Conservation (phyloP, 2,113 vertebrate genomes). For the Pavo muticus region DNA sequence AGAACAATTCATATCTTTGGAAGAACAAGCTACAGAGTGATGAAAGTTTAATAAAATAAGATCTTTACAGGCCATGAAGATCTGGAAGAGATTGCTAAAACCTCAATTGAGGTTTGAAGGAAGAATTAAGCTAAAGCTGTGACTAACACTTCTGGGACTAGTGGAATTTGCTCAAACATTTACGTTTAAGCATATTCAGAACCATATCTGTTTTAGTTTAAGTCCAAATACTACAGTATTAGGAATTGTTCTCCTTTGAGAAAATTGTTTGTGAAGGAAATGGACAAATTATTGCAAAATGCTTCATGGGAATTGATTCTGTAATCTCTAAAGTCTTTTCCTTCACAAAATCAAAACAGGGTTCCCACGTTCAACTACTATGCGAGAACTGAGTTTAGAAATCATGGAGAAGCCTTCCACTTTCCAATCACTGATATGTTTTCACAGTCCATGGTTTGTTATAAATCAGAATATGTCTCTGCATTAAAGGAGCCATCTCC, state of each 20-base stretch:
- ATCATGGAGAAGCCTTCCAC: background rate
- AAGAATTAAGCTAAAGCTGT: constrained; percentile 16
- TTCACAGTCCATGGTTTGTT: background rate
- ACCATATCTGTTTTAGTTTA: background rate
- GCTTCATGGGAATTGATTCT: background rate
- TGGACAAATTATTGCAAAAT: background rate
- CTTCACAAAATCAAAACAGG: background rate
- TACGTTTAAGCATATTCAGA: background rate
- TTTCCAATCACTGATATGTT: background rate
- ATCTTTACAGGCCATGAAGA: background rate
- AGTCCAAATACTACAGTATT: background rate
- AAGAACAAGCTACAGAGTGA: background rate
- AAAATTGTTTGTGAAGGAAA: background rate
- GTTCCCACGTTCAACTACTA: background rate
- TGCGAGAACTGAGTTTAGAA: background rate
- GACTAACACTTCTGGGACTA: background rate
- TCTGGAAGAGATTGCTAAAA: background rate
- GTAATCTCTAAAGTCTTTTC: background rate
- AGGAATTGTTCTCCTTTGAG: background rate
- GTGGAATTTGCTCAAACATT: background rate
- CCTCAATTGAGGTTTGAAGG: constrained; percentile 3
- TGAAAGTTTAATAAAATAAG: background rate
- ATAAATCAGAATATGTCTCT: background rate
- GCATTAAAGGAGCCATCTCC: background rate
- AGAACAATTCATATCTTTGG: background rate